These are phyloP conservation scores for Macrotis lagotis DNA, from an alignment of 2,113 vertebrate genomes.

Conservation along the genomic window DNA sequence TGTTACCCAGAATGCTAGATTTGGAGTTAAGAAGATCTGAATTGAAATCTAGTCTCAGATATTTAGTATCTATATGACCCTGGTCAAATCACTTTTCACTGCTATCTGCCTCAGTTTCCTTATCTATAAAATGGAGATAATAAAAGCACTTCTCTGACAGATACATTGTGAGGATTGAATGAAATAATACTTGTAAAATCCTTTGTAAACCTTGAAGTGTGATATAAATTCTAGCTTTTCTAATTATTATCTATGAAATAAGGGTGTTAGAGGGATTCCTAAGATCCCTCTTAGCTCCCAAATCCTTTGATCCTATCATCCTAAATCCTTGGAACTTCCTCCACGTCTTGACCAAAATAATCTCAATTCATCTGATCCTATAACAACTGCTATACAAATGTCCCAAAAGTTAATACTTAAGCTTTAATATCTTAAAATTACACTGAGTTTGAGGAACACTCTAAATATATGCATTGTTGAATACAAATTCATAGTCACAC, in stretches of 20 bases:
- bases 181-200: neutral
- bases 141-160: neutral
- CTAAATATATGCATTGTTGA: neutral
- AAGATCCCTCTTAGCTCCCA: neutral
- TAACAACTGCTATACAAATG: neutral
- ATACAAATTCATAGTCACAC: neutral
- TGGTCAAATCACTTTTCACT: neutral
- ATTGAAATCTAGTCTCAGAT: neutral
- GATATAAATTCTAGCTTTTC: neutral
- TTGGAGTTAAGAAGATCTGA: neutral
- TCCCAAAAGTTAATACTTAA: too few relatives aligned
- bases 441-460: neutral
- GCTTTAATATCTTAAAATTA: neutral
- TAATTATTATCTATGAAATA: neutral
- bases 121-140: neutral
- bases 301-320: neutral
- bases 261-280: neutral
- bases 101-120: neutral
- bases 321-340: neutral
- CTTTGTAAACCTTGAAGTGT: neutral
- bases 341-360: neutral
- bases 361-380: neutral
- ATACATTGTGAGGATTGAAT: neutral
- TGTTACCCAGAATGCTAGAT: neutral
- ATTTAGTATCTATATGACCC: neutral